phyloP scores from a whole-genome alignment of 2,797 vertebrate species.

The Coluber constrictor region DNA sequence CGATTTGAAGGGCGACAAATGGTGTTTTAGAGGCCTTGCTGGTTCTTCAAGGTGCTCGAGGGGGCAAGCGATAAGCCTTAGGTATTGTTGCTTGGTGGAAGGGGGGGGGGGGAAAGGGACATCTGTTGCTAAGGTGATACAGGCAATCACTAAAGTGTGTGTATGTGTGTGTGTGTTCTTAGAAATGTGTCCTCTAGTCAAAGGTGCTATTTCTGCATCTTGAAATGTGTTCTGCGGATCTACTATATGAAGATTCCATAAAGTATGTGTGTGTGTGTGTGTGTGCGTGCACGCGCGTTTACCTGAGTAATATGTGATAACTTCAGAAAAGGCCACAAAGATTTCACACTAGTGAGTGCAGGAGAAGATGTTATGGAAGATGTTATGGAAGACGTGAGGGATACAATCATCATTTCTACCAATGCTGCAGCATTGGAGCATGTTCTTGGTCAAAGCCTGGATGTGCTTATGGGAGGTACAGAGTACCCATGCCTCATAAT shows the following conservation, averaged over 20 bases:
- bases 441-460: background rate
- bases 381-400: background rate
- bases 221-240: background rate
- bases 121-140: slow-evolving; percentile 10
- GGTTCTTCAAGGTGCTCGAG: background rate
- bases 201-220: background rate
- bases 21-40: background rate
- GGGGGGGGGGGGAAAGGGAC: background rate
- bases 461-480: too few species aligned
- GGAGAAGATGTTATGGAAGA: background rate
- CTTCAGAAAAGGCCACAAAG: background rate
- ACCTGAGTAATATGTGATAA: background rate
- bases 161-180: background rate
- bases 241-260: background rate
- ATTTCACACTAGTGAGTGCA: background rate
- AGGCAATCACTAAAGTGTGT: background rate
- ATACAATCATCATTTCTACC: background rate
- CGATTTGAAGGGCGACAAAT: background rate
- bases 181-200: background rate
- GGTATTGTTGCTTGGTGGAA: background rate
- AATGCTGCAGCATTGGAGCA: slow-evolving; percentile 1
- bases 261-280: background rate
- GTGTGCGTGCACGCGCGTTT: background rate
- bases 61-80: background rate
- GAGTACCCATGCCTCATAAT: background rate